Conservation (phyloP, 2,113 vertebrate genomes). For the Pelobates fuscus region DNA sequence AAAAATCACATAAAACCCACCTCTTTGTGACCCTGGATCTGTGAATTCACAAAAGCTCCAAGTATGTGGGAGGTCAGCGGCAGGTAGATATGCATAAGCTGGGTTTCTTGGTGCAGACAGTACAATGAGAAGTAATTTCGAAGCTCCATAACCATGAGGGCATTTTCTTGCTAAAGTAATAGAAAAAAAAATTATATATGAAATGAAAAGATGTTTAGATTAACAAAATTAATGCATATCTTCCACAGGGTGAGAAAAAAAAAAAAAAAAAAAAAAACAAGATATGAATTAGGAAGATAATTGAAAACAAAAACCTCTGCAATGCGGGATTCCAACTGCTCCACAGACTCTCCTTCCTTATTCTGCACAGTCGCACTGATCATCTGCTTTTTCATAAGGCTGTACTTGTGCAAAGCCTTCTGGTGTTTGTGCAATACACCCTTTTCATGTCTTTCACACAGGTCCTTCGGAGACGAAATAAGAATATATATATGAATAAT, state of each 20-base stretch:
- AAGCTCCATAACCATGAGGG: slow-evolving; percentile 93
- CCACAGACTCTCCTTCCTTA: slow-evolving; percentile 84
- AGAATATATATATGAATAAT: too few species aligned
- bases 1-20: too few species aligned
- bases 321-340: slow-evolving; percentile 93
- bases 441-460: slow-evolving; percentile 94
- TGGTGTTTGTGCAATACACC: slow-evolving; percentile 93
- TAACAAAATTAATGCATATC: too few species aligned
- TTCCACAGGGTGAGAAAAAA: too few species aligned
- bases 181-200: neutral
- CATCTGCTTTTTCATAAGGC: slow-evolving; percentile 93
- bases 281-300: too few species aligned
- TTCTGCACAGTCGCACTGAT: slow-evolving; percentile 82
- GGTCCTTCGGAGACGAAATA: slow-evolving; percentile 70
- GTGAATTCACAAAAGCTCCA: slow-evolving; percentile 90
- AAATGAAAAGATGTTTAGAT: neutral
- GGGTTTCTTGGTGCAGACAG: slow-evolving; percentile 95
- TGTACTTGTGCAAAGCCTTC: slow-evolving; percentile 89
- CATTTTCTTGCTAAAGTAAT: slow-evolving; percentile 85
- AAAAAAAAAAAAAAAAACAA: neutral
- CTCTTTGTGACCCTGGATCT: slow-evolving; percentile 96
- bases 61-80: slow-evolving; percentile 91
- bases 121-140: slow-evolving; percentile 94
- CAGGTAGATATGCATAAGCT: slow-evolving; percentile 92
- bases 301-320: slow-evolving; percentile 76